A percentile compares a stretch with the other conserved stretches of the same genome.
Conservation (phyloP, 1,140 invertebrate genomes). For the Papilio machaon region DNA sequence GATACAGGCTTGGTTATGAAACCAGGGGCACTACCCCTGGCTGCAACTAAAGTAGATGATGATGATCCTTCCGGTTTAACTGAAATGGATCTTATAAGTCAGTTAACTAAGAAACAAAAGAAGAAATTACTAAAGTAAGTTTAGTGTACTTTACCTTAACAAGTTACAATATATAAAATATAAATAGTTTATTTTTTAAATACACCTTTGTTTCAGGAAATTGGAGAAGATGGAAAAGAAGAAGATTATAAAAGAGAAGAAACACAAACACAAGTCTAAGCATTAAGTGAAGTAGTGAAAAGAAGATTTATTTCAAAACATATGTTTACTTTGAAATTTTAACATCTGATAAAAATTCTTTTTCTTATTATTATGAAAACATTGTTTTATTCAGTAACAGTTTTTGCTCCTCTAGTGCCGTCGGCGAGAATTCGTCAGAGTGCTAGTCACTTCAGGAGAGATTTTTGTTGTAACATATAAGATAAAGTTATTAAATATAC, state of each 20-base stretch:
- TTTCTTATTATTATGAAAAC: not conserved
- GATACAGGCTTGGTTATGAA: conserved; percentile 96
- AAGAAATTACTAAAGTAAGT: conserved; percentile 93
- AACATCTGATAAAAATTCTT: not conserved
- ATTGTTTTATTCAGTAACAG: not conserved
- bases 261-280: conserved; percentile 80
- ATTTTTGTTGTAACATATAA: no score
- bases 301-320: not conserved
- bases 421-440: no score
- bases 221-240: conserved; percentile 89
- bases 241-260: conserved; percentile 84
- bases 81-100: conserved; percentile 91
- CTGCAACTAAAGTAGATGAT: conserved; percentile 71
- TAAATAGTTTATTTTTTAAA: not conserved
- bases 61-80: conserved; percentile 83
- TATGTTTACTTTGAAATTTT: not conserved
- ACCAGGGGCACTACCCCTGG: conserved; percentile 84
- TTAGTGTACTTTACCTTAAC: not conserved
- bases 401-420: no score
- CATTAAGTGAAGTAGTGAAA: conserved; percentile 46
- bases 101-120: conserved; percentile 93
- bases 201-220: conserved; percentile 83
- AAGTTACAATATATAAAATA: not conserved
- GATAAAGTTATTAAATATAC: no score
- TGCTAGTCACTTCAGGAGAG: no score